Base-by-base conservation (phyloP, 2,797 vertebrate species). In the Catharus ustulatus region DNA sequence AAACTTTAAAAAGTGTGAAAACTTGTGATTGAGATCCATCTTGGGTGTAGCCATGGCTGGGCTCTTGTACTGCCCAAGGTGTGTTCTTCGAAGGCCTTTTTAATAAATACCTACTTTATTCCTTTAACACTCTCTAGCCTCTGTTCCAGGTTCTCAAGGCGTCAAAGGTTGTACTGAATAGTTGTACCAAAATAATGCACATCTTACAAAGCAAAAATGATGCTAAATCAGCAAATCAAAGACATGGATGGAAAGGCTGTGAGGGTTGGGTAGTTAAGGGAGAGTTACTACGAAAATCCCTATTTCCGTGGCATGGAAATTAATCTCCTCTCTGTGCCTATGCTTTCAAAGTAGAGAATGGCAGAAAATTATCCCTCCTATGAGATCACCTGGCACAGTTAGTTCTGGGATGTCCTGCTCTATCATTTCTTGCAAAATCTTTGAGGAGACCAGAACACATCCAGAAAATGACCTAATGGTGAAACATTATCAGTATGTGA, bases 171-270 rank as follows among this genome's bases (percentile, higher is more conserved):
- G 15, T 21, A 26, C 36, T 57, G 11, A 80, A 34, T 24, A 80
- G 4, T 26, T 66, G 1, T 22, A 64, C 15, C 6, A 57, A 89
- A 77, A 38, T 19, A 55, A 48, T 7, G 1, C 3, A 29, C 12
- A 3, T 46, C 18, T 69, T 59, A 77, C 5, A 87, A 80, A 40
- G 27, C 9, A 61, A 64, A 59, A 11, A 38, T 57, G 5, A 20
- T 73, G 15, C 2, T 55, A 20, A 64, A 71, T 34, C 11, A 69
- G 10, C 24, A 86, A 83, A 68, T 14, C 4, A 29, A 63, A 73
- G 16, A 16, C 2, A 11, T 1, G 15, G 15, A 18, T 59, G 24
- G 21, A 51, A 59, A 38, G 10, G 3, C 6, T 26, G 9, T 2
- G 3, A 1, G 49, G 5, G 5, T 1, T 52, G 14, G 10, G 2